phyloP scores from a whole-genome alignment of 1,140 invertebrate species.

The Chironomus tepperi region DNA sequence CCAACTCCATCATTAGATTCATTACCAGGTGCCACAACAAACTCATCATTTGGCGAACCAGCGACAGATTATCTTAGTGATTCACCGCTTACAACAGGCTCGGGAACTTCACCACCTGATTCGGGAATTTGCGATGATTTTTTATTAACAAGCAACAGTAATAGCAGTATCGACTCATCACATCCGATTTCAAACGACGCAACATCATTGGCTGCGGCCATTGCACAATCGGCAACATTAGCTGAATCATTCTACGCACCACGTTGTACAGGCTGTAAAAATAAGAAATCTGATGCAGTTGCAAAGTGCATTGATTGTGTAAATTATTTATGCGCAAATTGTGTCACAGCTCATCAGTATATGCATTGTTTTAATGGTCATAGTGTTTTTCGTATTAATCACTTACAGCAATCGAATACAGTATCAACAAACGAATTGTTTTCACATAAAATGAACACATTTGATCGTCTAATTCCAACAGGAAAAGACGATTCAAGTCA shows the following conservation, averaged over 20 bases:
- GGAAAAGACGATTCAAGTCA: conserved; percentile 25
- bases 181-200: conserved; percentile 26
- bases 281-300: conserved; percentile 73
- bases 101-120: conserved; percentile 56
- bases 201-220: conserved; percentile 27
- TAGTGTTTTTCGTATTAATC: conserved; percentile 70
- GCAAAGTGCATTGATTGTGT: conserved; percentile 90
- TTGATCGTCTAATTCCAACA: conserved; percentile 10
- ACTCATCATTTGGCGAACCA: conserved; percentile 69
- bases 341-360: conserved; percentile 95
- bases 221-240: not conserved
- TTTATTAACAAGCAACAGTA: conserved; percentile 29
- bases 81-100: conserved; percentile 59
- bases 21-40: conserved; percentile 61
- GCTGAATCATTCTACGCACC: conserved; percentile 31
- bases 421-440: conserved; percentile 34
- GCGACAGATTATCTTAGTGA: conserved; percentile 45
- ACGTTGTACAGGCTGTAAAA: conserved; percentile 80
- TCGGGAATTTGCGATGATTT: conserved; percentile 66
- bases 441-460: conserved; percentile 31
- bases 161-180: conserved; percentile 32
- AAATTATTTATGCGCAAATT: conserved; percentile 90
- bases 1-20: conserved; percentile 85
- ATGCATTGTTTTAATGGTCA: conserved; percentile 99
- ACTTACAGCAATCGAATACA: conserved; percentile 37